Conservation (phyloP, 2,113 vertebrate species). For the Tupaia chinensis region DNA sequence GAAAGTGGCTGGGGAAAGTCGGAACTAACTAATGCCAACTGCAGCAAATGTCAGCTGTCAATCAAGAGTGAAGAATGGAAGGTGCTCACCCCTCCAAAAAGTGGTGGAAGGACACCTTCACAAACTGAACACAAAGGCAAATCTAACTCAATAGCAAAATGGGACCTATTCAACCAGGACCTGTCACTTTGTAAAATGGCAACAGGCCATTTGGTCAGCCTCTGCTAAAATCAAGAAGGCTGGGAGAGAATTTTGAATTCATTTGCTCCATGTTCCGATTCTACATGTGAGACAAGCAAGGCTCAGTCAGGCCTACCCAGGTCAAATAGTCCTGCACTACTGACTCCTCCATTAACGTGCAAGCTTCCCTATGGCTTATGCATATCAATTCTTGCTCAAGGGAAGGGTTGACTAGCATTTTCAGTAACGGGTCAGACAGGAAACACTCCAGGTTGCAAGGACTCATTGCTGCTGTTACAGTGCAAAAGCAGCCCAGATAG, state of each 20-base stretch:
- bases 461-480: background rate
- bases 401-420: background rate
- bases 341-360: background rate
- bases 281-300: background rate
- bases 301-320: background rate
- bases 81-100: background rate
- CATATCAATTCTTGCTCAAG: background rate
- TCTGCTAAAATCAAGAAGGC: background rate
- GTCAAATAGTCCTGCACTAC: background rate
- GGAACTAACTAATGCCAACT: background rate
- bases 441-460: background rate
- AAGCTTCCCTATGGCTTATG: too few species aligned
- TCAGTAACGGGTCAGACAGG: background rate
- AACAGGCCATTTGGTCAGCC: background rate
- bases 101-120: background rate
- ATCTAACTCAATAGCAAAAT: background rate
- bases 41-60: slow-evolving; percentile 3
- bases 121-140: background rate
- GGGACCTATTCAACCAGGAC: fast-evolving
- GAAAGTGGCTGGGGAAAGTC: background rate
- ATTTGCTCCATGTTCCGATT: background rate
- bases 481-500: background rate
- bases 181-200: background rate
- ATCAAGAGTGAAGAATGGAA: background rate
- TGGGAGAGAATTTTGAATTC: background rate